phyloP scores from a whole-genome alignment of 2,888 invertebrate genomes.

The Amphipoea oculea region DNA sequence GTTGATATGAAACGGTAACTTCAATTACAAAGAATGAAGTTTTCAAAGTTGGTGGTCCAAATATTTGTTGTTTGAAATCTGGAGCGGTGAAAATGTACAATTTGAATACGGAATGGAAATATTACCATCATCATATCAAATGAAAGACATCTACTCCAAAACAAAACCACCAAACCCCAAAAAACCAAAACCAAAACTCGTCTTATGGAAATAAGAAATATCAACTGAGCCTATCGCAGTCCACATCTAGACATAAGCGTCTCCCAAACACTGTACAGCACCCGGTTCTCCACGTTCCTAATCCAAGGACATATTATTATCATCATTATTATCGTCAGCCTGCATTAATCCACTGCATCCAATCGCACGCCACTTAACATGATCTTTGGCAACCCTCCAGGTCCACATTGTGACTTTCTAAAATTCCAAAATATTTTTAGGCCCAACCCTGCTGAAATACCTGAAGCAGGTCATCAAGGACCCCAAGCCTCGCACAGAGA shows the following conservation, averaged over 20 bases:
- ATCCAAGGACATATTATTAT: background rate
- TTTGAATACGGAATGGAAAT: background rate
- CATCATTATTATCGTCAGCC: background rate
- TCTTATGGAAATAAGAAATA: background rate
- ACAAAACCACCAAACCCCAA: background rate
- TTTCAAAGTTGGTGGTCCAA: conserved; percentile 15
- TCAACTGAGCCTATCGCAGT: background rate
- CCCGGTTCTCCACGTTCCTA: background rate
- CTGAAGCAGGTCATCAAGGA: conserved; percentile 92
- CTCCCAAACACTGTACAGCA: background rate
- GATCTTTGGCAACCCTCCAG: background rate
- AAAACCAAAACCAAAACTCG: background rate
- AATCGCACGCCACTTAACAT: background rate
- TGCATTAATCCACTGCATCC: background rate
- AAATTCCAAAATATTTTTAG: conserved; percentile 73
- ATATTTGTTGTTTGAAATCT: conserved; percentile 32
- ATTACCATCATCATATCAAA: background rate
- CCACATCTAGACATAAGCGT: background rate
- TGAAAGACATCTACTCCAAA: background rate
- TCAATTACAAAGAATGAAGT: conserved; percentile 35
- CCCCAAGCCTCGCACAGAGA: conserved; percentile 92
- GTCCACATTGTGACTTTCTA: background rate
- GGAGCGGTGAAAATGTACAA: background rate
- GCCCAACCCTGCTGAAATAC: conserved; percentile 92
- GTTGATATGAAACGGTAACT: conserved; percentile 36